Conservation (phyloP, 2,888 invertebrate species). For the Drosophila greeni region DNA sequence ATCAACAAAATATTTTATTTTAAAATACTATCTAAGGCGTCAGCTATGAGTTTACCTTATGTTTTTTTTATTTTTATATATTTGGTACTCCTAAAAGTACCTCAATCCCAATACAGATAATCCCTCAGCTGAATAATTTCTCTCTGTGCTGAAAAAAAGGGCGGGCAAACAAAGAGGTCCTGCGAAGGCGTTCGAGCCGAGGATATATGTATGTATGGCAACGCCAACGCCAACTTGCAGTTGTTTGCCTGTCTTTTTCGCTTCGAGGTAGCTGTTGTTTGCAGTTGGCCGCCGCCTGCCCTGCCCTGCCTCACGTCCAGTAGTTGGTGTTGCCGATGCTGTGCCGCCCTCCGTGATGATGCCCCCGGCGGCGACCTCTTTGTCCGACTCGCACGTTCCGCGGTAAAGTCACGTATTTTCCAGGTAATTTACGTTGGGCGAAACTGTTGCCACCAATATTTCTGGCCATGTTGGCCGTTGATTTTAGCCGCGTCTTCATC, state of each 20-base stretch:
- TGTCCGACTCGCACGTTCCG: conserved; percentile 57
- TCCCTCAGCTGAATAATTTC: neutral
- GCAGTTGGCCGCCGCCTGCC: conserved; percentile 12
- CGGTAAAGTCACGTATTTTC: conserved; percentile 77
- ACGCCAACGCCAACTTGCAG: conserved; percentile 45
- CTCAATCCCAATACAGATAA: neutral
- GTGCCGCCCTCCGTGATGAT: conserved; percentile 16
- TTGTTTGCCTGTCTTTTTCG: conserved; percentile 45
- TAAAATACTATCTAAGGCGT: neutral
- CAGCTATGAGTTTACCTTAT: neutral
- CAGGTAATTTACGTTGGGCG: conserved; percentile 78
- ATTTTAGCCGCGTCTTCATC: conserved; percentile 48
- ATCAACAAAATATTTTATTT: no score
- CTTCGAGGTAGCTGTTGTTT: conserved; percentile 18
- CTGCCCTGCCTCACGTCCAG: conserved; percentile 39
- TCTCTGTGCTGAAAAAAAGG: conserved; percentile 5
- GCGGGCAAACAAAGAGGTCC: conserved; percentile 18
- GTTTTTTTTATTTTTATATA: neutral
- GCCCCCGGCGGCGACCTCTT: conserved; percentile 20
- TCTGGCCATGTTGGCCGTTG: conserved; percentile 58
- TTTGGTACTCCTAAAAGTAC: neutral
- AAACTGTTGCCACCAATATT: conserved; percentile 75
- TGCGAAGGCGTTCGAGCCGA: conserved; percentile 23
- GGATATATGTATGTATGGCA: conserved; percentile 15
- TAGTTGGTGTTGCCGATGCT: conserved; percentile 19